Evolutionary conservation across 1,140 invertebrate genomes (phyloP).

Genomic region (Lithobius niger): DNA sequence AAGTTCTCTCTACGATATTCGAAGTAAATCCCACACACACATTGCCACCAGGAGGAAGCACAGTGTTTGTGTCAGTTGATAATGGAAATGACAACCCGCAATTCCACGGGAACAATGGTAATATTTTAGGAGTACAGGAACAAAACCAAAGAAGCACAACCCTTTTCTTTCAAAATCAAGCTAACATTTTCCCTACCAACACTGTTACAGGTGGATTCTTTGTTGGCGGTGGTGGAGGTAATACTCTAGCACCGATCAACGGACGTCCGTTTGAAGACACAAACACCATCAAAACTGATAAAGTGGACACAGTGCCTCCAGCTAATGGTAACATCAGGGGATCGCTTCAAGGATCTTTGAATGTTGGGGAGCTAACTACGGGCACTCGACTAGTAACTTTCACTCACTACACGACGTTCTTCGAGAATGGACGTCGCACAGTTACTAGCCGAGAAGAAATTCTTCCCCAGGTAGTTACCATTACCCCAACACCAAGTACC

Average conservation of each 20-base stretch:
- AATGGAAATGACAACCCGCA: too few relatives aligned
- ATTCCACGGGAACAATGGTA: too few relatives aligned
- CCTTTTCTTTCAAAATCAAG: too few relatives aligned
- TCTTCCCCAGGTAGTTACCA: conserved; percentile 18
- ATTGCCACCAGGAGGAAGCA: too few relatives aligned
- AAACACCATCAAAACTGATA: conserved; percentile 2
- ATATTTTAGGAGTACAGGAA: too few relatives aligned
- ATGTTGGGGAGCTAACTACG: not conserved
- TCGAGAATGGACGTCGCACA: conserved; percentile 13
- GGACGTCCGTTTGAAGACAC: too few relatives aligned
- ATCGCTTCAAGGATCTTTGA: not conserved
- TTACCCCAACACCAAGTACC: not conserved
- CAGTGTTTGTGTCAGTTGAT: too few relatives aligned
- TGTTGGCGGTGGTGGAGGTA: too few relatives aligned
- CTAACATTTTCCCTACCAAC: too few relatives aligned
- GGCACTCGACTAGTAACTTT: conserved; percentile 10
- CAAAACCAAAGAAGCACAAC: too few relatives aligned
- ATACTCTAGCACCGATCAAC: too few relatives aligned
- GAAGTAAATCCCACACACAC: not conserved
- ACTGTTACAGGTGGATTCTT: too few relatives aligned
- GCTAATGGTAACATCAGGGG: not conserved
- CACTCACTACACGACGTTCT: conserved; percentile 20
- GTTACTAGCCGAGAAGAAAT: conserved; percentile 19
- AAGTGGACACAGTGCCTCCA: not conserved
- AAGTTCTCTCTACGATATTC: conserved; percentile 1